phyloP scores from a whole-genome alignment of 1,140 invertebrate genomes.

The Dufourea novaeangliae region DNA sequence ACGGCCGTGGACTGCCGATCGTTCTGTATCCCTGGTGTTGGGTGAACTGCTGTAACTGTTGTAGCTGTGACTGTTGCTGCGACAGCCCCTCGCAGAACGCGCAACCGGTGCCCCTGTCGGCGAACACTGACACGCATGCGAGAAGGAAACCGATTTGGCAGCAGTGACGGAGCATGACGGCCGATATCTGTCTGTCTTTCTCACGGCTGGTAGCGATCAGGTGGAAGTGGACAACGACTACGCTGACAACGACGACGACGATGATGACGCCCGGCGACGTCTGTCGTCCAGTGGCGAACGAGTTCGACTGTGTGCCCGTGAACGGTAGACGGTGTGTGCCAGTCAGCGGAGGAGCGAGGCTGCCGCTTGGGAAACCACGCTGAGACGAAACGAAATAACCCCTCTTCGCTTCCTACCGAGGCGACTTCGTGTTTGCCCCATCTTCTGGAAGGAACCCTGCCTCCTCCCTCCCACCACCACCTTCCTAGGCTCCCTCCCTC shows the following conservation, averaged over 20 bases:
- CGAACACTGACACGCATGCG: conserved; percentile 50
- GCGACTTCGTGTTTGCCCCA: conserved; percentile 55
- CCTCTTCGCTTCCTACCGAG: conserved; percentile 60
- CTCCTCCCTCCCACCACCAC: conserved; percentile 2
- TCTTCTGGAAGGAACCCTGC: conserved; percentile 57
- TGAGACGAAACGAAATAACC: conserved; percentile 65
- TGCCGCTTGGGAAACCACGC: conserved; percentile 62
- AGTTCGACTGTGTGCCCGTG: conserved; percentile 76
- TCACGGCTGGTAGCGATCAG: background rate
- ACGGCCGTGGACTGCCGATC: conserved; percentile 69
- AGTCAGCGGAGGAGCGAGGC: conserved; percentile 47
- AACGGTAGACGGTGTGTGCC: conserved; percentile 56
- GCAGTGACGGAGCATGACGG: conserved; percentile 24
- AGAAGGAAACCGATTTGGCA: conserved; percentile 37
- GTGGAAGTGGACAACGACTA: conserved; percentile 19
- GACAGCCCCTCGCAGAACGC: conserved; percentile 52
- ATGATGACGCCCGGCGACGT: conserved; percentile 63
- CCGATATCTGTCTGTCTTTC: conserved; percentile 25
- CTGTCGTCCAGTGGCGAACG: conserved; percentile 73
- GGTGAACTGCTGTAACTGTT: conserved; percentile 19
- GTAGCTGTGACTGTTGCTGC: conserved; percentile 46
- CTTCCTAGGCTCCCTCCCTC: too few species aligned
- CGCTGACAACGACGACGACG: too few species aligned
- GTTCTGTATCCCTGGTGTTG: conserved; percentile 53
- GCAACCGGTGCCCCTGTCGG: conserved; percentile 53